These are phyloP conservation scores for Odontesthes bonariensis DNA, from an alignment of 2,113 vertebrate species.

Conservation along the genomic window DNA sequence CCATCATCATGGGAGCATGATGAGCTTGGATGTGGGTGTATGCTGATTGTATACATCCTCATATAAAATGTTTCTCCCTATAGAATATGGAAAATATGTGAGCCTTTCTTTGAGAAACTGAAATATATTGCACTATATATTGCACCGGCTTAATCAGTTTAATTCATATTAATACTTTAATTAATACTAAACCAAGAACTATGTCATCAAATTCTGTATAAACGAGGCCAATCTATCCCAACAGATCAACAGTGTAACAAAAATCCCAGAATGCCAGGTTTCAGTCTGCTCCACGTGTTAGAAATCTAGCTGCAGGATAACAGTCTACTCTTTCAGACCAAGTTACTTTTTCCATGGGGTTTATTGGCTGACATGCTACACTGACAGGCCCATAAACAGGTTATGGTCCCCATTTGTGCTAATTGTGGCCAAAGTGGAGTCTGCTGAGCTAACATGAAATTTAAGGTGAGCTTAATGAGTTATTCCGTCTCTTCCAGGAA, in stretches of 20 bases:
- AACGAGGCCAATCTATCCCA: not conserved
- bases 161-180: too few species aligned
- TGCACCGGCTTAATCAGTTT: too few species aligned
- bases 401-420: constrained; percentile 41
- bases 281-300: not conserved
- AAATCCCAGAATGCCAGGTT: not conserved
- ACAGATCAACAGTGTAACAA: not conserved
- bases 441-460: constrained; percentile 18
- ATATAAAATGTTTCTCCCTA: too few species aligned
- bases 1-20: too few species aligned
- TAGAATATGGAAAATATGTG: too few species aligned
- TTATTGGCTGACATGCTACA: constrained; percentile 39
- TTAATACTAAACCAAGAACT: not conserved
- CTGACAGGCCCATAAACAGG: constrained; percentile 41
- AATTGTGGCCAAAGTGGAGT: constrained; percentile 41
- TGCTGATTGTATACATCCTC: too few species aligned
- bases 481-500: constrained; percentile 33
- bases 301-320: constrained; percentile 5
- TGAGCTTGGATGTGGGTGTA: too few species aligned
- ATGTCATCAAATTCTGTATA: not conserved
- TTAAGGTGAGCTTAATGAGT: constrained; percentile 20
- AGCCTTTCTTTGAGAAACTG: too few species aligned
- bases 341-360: constrained; percentile 41
- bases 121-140: not conserved
- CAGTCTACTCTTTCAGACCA: constrained; percentile 22